Evolutionary conservation across 2,797 vertebrate species (phyloP), one percentile per base, ranked within the genome.

Genomic region (Octomys mimax): DNA sequence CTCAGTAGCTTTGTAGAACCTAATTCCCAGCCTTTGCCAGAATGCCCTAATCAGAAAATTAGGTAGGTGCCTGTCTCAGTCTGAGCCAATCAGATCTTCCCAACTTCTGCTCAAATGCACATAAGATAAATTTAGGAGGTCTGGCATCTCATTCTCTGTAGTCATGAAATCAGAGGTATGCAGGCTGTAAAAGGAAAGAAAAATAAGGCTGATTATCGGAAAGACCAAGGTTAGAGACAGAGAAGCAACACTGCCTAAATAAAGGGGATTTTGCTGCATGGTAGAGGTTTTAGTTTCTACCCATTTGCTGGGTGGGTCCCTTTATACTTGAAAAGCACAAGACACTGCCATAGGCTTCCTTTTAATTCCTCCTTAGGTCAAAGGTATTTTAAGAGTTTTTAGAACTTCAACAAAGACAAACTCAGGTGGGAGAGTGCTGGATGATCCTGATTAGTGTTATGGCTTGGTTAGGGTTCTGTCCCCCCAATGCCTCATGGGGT

Each of bases 111-210:
- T 66, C 31, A 88, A 28, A 61, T 31, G 57, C 61, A 68, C 26
- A 75, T 78, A 28, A n/a, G 49, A 9, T 71, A 49, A 73, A 2
- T 80, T 42, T 89, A 33, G 26, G 39, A 12, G n/a, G 2, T 36
- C 22, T 91, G 33, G 4, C 52, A 79, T 90, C 87, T 96, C 31
- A 94, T 95, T 19, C 11, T 24, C 19, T 19, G 4, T 78, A 78
- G 21, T 82, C n/a, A 49, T 79, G 26, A 24, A 83, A 68, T 95
- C 93, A 82, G 39, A 95, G 91, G 92, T 92, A 26, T 2, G 22
- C 10, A 70, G 26, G 57, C 21, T 94, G 24, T 1, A 42, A 59
- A 95, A 81, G 91, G 11, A 84, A 89, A 81, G 28, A 70, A 83
- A 95, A 78, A 89, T 73, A 68, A 95, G 68, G 3, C 22, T n/a